These are phyloP conservation scores for Anastrepha obliqua DNA, from an alignment of 1,140 invertebrate genomes.

Conservation along the genomic window DNA sequence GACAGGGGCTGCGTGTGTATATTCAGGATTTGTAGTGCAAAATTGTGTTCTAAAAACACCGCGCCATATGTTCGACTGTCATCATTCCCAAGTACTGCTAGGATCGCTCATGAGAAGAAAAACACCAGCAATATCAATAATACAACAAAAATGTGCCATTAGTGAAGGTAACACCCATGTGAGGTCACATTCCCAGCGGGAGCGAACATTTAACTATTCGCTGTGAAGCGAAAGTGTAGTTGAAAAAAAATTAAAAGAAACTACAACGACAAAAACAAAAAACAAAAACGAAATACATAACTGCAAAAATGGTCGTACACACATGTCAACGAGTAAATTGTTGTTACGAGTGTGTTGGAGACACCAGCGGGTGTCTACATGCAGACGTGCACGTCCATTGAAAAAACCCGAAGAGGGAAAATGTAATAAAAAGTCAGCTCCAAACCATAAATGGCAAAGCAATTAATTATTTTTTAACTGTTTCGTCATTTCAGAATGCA, in stretches of 20 bases:
- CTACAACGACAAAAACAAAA: background rate
- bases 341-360: constrained; percentile 48
- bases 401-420: background rate
- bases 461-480: constrained; percentile 75
- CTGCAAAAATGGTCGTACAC: constrained; percentile 56
- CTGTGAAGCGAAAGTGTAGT: constrained; percentile 18
- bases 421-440: constrained; percentile 64
- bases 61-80: background rate
- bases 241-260: background rate
- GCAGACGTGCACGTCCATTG: too few relatives aligned
- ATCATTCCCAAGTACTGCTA: background rate
- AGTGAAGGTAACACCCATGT: constrained; percentile 33
- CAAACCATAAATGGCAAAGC: constrained; percentile 73
- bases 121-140: background rate
- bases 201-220: constrained; percentile 1
- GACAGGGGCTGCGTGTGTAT: too few relatives aligned
- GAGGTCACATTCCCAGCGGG: constrained; percentile 33
- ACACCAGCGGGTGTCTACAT: background rate
- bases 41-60: background rate
- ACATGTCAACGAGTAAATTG: constrained; percentile 60
- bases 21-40: too few relatives aligned
- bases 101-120: background rate
- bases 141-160: constrained; percentile 34
- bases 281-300: background rate
- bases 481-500: constrained; percentile 72